These are phyloP conservation scores for Spialia ferax DNA, from an alignment of 2,888 invertebrate species.

Conservation along the genomic window DNA sequence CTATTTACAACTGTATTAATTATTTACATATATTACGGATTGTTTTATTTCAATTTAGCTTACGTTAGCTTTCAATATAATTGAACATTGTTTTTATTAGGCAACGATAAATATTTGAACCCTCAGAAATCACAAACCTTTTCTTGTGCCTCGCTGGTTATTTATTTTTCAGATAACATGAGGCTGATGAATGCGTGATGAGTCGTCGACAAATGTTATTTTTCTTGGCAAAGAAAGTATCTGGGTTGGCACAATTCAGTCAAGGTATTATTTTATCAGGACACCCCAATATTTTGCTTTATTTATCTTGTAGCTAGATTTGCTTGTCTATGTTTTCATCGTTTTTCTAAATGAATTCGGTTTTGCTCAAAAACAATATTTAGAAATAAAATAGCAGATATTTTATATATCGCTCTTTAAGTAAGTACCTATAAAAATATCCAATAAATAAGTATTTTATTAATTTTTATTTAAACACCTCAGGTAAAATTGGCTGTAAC, in stretches of 20 bases:
- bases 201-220: conserved; percentile 42
- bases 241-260: conserved; percentile 37
- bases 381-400: too few species aligned
- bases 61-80: not conserved
- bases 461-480: too few species aligned
- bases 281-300: conserved; percentile 39
- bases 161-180: conserved; percentile 42
- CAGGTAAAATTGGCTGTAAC: too few species aligned
- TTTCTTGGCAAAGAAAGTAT: conserved; percentile 42
- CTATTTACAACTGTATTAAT: too few species aligned
- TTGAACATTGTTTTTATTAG: conserved; percentile 5
- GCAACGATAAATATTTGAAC: conserved; percentile 26
- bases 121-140: conserved; percentile 28
- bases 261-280: conserved; percentile 39
- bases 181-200: conserved; percentile 41
- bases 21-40: too few species aligned
- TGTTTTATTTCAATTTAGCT: too few species aligned
- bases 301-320: conserved; percentile 28
- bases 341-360: conserved; percentile 10
- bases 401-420: too few species aligned
- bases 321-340: conserved; percentile 28
- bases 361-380: not conserved
- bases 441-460: too few species aligned
- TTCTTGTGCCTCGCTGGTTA: conserved; percentile 28
- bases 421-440: too few species aligned